phyloP scores from a whole-genome alignment of 2,888 invertebrate genomes.

The Hoplodrina blanda region DNA sequence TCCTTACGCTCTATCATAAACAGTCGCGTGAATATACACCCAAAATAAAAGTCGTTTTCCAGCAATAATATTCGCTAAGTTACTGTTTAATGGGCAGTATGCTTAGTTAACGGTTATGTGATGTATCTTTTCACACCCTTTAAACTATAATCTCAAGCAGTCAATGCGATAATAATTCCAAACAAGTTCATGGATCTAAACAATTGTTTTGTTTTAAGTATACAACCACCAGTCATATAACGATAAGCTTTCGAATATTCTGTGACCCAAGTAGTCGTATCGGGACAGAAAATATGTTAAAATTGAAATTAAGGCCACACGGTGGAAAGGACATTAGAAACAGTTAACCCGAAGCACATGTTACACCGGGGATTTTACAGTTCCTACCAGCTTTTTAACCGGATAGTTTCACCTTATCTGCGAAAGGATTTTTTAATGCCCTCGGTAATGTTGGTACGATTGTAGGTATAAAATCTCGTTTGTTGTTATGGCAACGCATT shows the following conservation, averaged over 20 bases:
- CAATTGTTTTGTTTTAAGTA: background rate
- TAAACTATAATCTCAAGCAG: background rate
- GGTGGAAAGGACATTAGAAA: conserved; percentile 63
- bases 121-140: too few species aligned
- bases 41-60: too few species aligned
- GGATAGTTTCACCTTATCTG: conserved; percentile 23
- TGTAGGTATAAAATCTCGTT: background rate
- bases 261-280: conserved; percentile 5
- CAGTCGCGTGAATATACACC: too few species aligned
- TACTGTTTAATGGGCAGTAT: too few species aligned
- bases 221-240: conserved; percentile 2
- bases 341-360: conserved; percentile 53
- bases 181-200: background rate
- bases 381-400: conserved; percentile 37
- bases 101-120: too few species aligned
- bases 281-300: conserved; percentile 25
- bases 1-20: too few species aligned
- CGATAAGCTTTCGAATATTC: conserved; percentile 9
- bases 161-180: background rate
- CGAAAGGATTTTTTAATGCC: conserved; percentile 15
- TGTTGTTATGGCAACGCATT: background rate
- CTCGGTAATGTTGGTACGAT: background rate
- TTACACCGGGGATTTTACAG: conserved; percentile 45
- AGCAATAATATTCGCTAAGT: too few species aligned
- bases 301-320: conserved; percentile 64